Evolutionary conservation across 2,113 vertebrate species (phyloP).

Genomic region (Sterrhoptilus dennistouni): DNA sequence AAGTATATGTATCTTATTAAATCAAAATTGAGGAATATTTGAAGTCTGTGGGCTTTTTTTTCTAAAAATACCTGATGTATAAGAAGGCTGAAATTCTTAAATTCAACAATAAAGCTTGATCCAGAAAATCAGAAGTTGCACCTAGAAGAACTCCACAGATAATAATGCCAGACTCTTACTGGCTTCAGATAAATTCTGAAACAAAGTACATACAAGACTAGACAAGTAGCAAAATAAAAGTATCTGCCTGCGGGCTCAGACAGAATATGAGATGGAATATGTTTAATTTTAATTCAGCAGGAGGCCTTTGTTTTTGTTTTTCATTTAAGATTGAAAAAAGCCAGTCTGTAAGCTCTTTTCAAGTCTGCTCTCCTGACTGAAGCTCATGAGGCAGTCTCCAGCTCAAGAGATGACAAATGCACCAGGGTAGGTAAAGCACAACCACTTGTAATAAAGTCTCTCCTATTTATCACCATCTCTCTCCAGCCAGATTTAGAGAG

Average conservation of each 20-base stretch:
- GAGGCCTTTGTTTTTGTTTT: background rate
- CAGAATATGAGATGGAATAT: background rate
- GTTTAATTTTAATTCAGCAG: slow-evolving; percentile 7
- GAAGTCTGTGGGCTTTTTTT: rapidly evolving
- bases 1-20: background rate
- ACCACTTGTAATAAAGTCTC: background rate
- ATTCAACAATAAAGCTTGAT: background rate
- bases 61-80: rapidly evolving
- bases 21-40: background rate
- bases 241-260: slow-evolving; percentile 19
- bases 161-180: background rate
- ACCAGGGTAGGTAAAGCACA: background rate
- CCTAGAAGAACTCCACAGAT: background rate
- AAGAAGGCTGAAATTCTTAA: background rate
- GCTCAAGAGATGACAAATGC: background rate
- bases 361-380: background rate
- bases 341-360: background rate
- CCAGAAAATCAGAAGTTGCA: background rate
- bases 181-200: background rate
- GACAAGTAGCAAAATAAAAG: slow-evolving; percentile 21
- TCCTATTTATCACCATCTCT: background rate
- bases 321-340: background rate
- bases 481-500: background rate
- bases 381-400: background rate
- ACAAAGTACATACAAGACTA: background rate